These are phyloP conservation scores for Manis javanica DNA, from an alignment of 2,797 vertebrate genomes.

Conservation along the genomic window DNA sequence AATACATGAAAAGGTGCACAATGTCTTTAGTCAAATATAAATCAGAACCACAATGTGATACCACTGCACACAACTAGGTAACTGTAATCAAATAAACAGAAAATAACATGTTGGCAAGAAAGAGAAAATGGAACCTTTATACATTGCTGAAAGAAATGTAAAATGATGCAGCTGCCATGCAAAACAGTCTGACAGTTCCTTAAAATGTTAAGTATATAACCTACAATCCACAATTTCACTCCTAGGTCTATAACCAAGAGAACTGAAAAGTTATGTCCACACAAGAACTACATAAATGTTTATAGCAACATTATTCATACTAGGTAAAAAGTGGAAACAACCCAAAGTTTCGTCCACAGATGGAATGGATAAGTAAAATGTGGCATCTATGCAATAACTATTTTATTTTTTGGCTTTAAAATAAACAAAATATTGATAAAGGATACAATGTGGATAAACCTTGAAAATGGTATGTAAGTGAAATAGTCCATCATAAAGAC, in stretches of 20 bases:
- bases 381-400: not conserved
- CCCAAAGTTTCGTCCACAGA: not conserved
- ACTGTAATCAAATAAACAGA: not conserved
- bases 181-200: not conserved
- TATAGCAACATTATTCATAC: conserved; percentile 6
- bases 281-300: not conserved
- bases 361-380: not conserved
- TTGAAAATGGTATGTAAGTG: conserved; percentile 18
- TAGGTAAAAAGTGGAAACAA: not conserved
- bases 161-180: not conserved
- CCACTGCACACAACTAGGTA: not conserved
- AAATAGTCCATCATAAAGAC: not conserved
- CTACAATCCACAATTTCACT: not conserved
- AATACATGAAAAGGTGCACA: not conserved
- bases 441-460: not conserved
- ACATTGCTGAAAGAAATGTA: not conserved
- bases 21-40: not conserved
- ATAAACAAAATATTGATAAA: not conserved
- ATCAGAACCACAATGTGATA: not conserved
- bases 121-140: not conserved
- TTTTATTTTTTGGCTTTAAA: not conserved
- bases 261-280: not conserved
- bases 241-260: not conserved
- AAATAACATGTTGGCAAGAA: not conserved
- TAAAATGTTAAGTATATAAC: not conserved